Conservation (phyloP, 2,888 invertebrate species). For the Agrochola litura region DNA sequence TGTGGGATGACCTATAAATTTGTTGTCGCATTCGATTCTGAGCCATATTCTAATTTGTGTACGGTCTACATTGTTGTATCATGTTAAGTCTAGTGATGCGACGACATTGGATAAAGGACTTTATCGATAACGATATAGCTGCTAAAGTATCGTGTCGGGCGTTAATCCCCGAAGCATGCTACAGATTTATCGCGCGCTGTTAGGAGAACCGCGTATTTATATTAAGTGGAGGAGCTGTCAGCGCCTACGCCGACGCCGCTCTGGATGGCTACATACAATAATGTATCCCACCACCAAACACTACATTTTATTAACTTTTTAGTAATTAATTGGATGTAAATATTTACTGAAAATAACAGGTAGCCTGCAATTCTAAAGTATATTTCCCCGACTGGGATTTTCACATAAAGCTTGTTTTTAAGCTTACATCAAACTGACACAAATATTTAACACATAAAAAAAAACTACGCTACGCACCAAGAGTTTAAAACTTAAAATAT, state of each 20-base stretch:
- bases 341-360: constrained; percentile 21
- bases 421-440: not conserved
- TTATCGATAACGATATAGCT: constrained; percentile 77
- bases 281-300: constrained; percentile 62
- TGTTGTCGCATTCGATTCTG: constrained; percentile 64
- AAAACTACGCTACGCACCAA: constrained; percentile 23
- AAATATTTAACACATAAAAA: constrained; percentile 23
- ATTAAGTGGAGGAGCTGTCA: constrained; percentile 90
- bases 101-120: constrained; percentile 78
- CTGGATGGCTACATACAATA: constrained; percentile 87
- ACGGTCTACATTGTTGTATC: constrained; percentile 65
- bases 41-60: constrained; percentile 67
- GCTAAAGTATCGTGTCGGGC: constrained; percentile 82
- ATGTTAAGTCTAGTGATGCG: constrained; percentile 70
- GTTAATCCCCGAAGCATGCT: constrained; percentile 78
- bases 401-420: constrained; percentile 8
- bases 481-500: constrained; percentile 55
- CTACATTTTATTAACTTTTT: constrained; percentile 39
- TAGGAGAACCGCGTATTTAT: constrained; percentile 88
- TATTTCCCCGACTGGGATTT: not conserved
- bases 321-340: constrained; percentile 28
- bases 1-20: constrained; percentile 73
- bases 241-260: constrained; percentile 87
- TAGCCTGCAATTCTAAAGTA: not conserved
- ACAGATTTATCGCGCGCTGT: constrained; percentile 87